These are phyloP conservation scores for Mythimna vitellina DNA, from an alignment of 2,888 invertebrate genomes.

Conservation along the genomic window DNA sequence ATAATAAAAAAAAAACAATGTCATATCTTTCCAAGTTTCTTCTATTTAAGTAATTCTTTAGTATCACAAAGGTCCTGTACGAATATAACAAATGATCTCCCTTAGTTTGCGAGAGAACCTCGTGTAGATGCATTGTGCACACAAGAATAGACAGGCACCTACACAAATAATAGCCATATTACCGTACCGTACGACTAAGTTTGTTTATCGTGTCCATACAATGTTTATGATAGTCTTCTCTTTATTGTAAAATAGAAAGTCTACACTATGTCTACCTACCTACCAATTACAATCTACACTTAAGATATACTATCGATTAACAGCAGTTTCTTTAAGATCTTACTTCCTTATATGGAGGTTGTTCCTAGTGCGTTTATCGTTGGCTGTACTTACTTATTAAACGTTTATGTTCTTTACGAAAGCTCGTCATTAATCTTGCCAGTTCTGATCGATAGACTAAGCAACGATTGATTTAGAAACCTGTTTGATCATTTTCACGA, in stretches of 20 bases:
- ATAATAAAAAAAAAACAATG: no score
- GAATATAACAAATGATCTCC: not conserved
- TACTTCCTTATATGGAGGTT: conserved; percentile 46
- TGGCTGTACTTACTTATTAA: conserved; percentile 11
- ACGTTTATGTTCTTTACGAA: conserved; percentile 25
- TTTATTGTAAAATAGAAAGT: conserved; percentile 57
- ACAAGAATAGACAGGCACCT: conserved; percentile 13
- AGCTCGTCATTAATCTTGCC: not conserved
- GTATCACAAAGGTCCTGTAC: no score
- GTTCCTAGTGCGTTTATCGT: conserved; percentile 30
- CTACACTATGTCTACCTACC: conserved; percentile 14
- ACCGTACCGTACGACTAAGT: conserved; percentile 8
- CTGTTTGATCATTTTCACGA: not conserved
- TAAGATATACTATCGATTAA: conserved; percentile 42
- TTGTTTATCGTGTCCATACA: conserved; percentile 35
- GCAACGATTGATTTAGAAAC: not conserved
- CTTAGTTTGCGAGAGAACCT: conserved; percentile 8
- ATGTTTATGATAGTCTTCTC: conserved; percentile 38
- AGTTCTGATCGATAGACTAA: not conserved
- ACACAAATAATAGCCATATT: conserved; percentile 23
- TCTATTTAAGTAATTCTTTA: no score
- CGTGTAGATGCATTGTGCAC: not conserved
- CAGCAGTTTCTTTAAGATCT: conserved; percentile 40
- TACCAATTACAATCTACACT: conserved; percentile 44
- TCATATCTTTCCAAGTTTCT: no score